Evolutionary conservation across 2,797 vertebrate genomes (phyloP).

Genomic region (Cirrhinus mrigala): DNA sequence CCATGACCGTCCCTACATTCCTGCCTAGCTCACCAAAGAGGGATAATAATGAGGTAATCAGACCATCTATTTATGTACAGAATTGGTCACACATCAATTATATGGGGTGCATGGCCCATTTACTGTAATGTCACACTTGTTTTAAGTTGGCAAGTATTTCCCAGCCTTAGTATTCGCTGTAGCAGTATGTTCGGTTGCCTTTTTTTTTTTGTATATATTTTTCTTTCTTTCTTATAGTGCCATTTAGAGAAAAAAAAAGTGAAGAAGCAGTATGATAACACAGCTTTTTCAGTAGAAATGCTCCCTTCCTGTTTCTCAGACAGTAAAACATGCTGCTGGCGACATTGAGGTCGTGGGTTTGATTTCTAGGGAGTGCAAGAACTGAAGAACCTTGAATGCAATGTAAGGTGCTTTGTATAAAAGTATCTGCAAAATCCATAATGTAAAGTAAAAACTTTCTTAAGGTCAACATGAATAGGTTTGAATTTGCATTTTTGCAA

Average conservation of each 20-base stretch:
- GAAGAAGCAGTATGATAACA: background rate
- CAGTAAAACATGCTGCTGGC: background rate
- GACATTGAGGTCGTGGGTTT: background rate
- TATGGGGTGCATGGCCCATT: conserved; percentile 46
- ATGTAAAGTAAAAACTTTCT: background rate
- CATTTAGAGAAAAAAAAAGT: background rate
- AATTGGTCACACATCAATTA: conserved; percentile 52
- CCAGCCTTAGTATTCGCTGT: conserved; percentile 2
- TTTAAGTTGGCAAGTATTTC: conserved; percentile 37
- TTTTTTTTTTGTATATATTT: background rate
- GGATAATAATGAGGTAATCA: conserved; percentile 44
- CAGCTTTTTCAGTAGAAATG: background rate
- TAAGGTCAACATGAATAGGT: background rate
- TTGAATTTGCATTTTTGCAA: background rate
- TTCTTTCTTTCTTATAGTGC: background rate
- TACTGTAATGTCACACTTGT: conserved; percentile 48
- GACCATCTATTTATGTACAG: conserved; percentile 57
- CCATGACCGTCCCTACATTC: conserved; percentile 31
- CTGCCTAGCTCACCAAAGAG: conserved; percentile 40
- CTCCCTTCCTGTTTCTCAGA: background rate
- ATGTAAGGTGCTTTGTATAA: background rate
- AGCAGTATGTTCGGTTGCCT: background rate
- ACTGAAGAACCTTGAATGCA: background rate
- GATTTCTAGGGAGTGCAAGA: background rate
- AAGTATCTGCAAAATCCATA: background rate